Percentiles rank a stretch among this genome's conserved stretches.
Conservation (phyloP, 1,140 invertebrate genomes). For the Colletes gigas region DNA sequence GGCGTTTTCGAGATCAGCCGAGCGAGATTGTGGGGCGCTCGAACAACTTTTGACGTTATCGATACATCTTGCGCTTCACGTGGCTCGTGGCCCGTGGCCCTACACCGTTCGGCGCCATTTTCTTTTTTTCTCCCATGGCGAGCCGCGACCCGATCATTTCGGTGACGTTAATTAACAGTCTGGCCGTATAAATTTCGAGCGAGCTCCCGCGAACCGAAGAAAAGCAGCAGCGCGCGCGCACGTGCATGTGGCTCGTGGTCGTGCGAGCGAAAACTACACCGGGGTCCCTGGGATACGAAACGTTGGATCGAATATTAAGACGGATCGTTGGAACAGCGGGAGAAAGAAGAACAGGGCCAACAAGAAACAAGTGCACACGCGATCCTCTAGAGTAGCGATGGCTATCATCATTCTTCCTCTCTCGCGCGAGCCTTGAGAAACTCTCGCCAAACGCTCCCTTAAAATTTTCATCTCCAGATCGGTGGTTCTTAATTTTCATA, state of each 20-base stretch:
- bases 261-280: conserved; percentile 32
- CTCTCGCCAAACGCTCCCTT: too few species aligned
- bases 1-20: conserved; percentile 5
- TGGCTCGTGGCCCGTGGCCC: background rate
- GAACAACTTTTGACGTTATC: conserved; percentile 14
- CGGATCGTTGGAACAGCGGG: conserved; percentile 26
- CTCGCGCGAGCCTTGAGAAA: background rate
- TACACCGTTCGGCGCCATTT: background rate
- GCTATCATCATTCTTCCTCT: background rate
- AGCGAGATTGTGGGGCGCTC: background rate
- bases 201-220: background rate
- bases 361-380: conserved; percentile 14
- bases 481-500: too few species aligned
- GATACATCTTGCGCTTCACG: background rate
- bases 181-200: conserved; percentile 44
- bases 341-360: conserved; percentile 27
- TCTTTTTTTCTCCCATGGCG: background rate
- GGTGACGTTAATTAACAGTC: conserved; percentile 47
- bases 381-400: conserved; percentile 7
- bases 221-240: background rate
- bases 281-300: conserved; percentile 32
- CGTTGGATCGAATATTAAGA: conserved; percentile 53
- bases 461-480: too few species aligned
- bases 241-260: background rate
- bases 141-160: conserved; percentile 4